Evolutionary conservation across 2,888 invertebrate species (phyloP).

Genomic region (Elegia similella): DNA sequence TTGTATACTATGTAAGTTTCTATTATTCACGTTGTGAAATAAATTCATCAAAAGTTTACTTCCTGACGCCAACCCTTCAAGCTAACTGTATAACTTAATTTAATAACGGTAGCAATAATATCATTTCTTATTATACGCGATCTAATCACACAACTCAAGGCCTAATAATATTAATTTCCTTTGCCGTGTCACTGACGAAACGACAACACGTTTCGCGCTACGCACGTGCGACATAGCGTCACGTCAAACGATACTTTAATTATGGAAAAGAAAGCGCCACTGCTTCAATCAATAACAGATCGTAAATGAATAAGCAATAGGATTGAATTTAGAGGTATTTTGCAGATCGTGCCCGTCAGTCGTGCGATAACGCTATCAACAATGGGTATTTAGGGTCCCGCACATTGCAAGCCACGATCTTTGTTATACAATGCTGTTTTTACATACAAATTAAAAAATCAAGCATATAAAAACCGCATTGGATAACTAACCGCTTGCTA

Average conservation of each 20-base stretch:
- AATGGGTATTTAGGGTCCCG: conserved; percentile 30
- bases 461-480: too few species aligned
- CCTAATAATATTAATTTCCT: not conserved
- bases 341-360: conserved; percentile 28
- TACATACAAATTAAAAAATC: too few species aligned
- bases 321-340: conserved; percentile 18
- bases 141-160: not conserved
- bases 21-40: too few species aligned
- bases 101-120: not conserved
- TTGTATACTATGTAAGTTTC: too few species aligned
- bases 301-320: conserved; percentile 20
- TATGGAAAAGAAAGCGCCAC: conserved; percentile 40
- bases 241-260: conserved; percentile 37
- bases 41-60: too few species aligned
- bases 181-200: not conserved
- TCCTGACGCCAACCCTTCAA: too few species aligned
- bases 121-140: not conserved
- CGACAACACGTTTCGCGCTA: conserved; percentile 16
- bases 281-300: conserved; percentile 17
- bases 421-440: too few species aligned
- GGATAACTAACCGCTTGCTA: too few species aligned
- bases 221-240: conserved; percentile 34
- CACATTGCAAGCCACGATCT: too few species aligned
- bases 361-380: conserved; percentile 36
- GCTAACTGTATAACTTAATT: too few species aligned